Evolutionary conservation across 2,888 invertebrate genomes (phyloP).

Genomic region (Laspeyria flexula): DNA sequence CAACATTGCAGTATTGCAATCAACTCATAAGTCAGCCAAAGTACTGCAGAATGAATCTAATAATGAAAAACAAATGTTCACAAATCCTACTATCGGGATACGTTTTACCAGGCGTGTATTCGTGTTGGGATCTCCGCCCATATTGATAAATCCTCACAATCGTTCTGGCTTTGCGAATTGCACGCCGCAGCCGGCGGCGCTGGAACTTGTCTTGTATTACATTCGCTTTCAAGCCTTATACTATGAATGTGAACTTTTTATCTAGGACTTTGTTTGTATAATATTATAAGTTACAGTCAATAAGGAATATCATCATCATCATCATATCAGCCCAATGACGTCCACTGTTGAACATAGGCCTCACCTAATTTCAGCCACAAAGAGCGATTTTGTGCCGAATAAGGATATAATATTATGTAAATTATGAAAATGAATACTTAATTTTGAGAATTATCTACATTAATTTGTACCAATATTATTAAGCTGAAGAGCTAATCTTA

Average conservation of each 20-base stretch:
- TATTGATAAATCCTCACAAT: slow-evolving; percentile 80
- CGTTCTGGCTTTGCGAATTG: slow-evolving; percentile 73
- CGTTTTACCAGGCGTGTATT: slow-evolving; percentile 46
- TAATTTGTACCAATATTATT: too few species aligned
- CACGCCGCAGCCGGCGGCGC: slow-evolving; percentile 58
- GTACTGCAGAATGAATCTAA: slow-evolving; percentile 5
- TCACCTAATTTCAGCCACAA: too few species aligned
- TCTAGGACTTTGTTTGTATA: neutral
- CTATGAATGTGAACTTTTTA: slow-evolving; percentile 18
- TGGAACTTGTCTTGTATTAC: slow-evolving; percentile 67
- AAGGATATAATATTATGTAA: too few species aligned
- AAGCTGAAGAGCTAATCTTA: too few species aligned
- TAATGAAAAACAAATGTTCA: slow-evolving; percentile 40
- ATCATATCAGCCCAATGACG: too few species aligned
- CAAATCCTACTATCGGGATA: slow-evolving; percentile 50
- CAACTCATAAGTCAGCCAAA: neutral
- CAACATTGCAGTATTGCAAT: too few species aligned
- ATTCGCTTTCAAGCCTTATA: slow-evolving; percentile 47
- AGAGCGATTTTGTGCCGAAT: too few species aligned
- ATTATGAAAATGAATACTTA: too few species aligned
- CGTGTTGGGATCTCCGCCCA: slow-evolving; percentile 59
- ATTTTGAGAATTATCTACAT: too few species aligned
- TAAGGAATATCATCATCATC: too few species aligned
- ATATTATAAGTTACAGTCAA: too few species aligned
- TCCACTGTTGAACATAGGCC: too few species aligned